phyloP scores from a whole-genome alignment of 2,113 vertebrate genomes.

The Sceloporus undulatus region DNA sequence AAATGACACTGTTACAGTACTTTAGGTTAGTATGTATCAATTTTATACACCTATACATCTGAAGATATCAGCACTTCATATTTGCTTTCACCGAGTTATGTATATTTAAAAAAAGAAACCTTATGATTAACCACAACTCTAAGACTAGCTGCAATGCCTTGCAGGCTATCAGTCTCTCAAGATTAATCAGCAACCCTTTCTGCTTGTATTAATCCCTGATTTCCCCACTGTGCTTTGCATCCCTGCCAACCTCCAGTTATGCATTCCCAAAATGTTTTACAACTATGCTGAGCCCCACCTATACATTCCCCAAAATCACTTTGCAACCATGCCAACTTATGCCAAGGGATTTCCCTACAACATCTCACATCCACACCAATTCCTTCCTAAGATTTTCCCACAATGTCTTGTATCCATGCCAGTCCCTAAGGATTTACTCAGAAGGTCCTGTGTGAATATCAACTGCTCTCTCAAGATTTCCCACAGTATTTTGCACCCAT shows the following conservation, averaged over 20 bases:
- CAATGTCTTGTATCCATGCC: too few species aligned
- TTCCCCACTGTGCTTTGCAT: too few species aligned
- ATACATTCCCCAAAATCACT: too few species aligned
- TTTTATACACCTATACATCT: neutral
- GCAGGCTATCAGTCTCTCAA: too few species aligned
- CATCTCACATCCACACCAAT: neutral
- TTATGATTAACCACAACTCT: neutral
- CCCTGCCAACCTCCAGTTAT: neutral
- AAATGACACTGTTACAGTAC: neutral
- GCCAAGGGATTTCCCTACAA: neutral
- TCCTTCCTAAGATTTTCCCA: neutral
- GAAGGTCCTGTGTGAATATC: neutral
- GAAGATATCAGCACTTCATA: neutral
- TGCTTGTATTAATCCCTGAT: too few species aligned
- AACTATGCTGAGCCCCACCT: too few species aligned
- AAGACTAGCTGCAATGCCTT: neutral
- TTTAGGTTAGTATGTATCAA: neutral
- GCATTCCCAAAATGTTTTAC: too few species aligned
- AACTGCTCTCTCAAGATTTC: neutral
- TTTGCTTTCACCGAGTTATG: neutral
- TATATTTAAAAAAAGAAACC: neutral
- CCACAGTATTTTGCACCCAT: neutral
- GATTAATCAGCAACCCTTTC: neutral
- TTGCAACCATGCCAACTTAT: too few species aligned
- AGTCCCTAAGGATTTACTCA: too few species aligned